Percentiles rank a stretch among this genome's conserved stretches.
Evolutionary conservation across 2,888 invertebrate genomes (phyloP).

Genomic region (Allacma fusca): DNA sequence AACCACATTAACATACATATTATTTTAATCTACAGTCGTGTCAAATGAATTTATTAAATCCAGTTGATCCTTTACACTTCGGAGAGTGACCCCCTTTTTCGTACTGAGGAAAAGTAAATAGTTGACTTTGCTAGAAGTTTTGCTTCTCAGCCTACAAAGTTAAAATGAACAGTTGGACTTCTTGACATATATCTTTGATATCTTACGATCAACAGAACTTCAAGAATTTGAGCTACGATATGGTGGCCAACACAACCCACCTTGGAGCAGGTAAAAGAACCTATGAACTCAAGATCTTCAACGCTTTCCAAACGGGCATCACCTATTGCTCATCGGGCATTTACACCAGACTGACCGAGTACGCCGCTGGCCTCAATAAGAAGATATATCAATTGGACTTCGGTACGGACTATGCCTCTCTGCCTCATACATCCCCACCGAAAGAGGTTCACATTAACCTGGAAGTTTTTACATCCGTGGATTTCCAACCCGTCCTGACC

Average conservation of each 20-base stretch:
- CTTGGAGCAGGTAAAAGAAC: not conserved
- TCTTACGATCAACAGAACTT: not conserved
- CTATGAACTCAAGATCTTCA: slow-evolving; percentile 25
- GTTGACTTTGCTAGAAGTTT: too few species aligned
- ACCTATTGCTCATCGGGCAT: slow-evolving; percentile 23
- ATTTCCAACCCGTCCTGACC: not conserved
- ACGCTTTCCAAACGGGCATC: slow-evolving; percentile 18
- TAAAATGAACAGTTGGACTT: too few species aligned
- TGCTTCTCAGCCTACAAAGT: too few species aligned
- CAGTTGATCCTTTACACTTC: too few species aligned
- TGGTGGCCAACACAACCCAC: not conserved
- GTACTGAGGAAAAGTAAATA: too few species aligned
- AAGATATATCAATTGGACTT: slow-evolving; percentile 33
- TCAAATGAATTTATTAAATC: too few species aligned
- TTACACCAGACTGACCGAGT: slow-evolving; percentile 18
- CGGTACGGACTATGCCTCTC: slow-evolving; percentile 26
- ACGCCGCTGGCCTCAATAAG: slow-evolving; percentile 26
- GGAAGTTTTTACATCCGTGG: not conserved
- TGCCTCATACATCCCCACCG: slow-evolving; percentile 37
- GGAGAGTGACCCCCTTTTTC: too few species aligned
- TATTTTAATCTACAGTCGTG: too few species aligned
- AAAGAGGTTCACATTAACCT: slow-evolving; percentile 13
- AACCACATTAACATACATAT: too few species aligned
- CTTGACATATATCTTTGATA: too few species aligned
- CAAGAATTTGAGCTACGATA: slow-evolving; percentile 10